Evolutionary conservation across 2,888 invertebrate genomes (phyloP).

Genomic region (Sclerodermus sp.): DNA sequence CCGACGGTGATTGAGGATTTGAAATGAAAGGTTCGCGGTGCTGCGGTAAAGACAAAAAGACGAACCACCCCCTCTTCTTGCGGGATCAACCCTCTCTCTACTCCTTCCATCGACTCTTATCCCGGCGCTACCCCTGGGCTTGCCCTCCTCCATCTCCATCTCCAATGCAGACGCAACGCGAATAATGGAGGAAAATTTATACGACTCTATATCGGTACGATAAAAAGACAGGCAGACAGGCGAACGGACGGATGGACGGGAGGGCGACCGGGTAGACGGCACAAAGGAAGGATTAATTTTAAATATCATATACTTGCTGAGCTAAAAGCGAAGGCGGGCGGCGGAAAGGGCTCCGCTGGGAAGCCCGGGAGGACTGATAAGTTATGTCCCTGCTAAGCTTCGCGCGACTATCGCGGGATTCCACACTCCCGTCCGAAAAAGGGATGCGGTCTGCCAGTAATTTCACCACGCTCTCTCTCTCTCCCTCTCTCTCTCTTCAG

Average conservation of each 20-base stretch:
- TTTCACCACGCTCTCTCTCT: constrained; percentile 8
- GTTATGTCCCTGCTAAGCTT: constrained; percentile 29
- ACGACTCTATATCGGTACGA: constrained; percentile 54
- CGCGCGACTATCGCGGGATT: constrained; percentile 23
- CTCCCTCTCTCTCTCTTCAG: neutral
- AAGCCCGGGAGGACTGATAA: constrained; percentile 32
- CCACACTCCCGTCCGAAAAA: constrained; percentile 16
- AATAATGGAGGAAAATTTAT: constrained; percentile 55
- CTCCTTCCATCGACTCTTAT: constrained; percentile 4
- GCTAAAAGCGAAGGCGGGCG: constrained; percentile 35
- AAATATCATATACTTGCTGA: constrained; percentile 49
- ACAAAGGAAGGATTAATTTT: constrained; percentile 57
- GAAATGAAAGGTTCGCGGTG: constrained; percentile 45
- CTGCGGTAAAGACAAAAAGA: constrained; percentile 47
- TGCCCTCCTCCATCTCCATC: constrained; percentile 5
- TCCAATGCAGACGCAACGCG: constrained; percentile 26
- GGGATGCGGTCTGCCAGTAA: constrained; percentile 14
- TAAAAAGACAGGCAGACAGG: constrained; percentile 51
- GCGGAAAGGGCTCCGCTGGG: constrained; percentile 29
- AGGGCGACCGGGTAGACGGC: constrained; percentile 30
- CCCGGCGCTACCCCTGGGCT: constrained; percentile 5
- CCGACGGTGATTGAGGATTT: constrained; percentile 53
- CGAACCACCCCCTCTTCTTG: constrained; percentile 21
- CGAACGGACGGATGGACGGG: constrained; percentile 19
- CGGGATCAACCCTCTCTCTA: constrained; percentile 11